Evolutionary conservation across 2,113 vertebrate species (phyloP).

Genomic region (Anarhynchus alexandrinus): DNA sequence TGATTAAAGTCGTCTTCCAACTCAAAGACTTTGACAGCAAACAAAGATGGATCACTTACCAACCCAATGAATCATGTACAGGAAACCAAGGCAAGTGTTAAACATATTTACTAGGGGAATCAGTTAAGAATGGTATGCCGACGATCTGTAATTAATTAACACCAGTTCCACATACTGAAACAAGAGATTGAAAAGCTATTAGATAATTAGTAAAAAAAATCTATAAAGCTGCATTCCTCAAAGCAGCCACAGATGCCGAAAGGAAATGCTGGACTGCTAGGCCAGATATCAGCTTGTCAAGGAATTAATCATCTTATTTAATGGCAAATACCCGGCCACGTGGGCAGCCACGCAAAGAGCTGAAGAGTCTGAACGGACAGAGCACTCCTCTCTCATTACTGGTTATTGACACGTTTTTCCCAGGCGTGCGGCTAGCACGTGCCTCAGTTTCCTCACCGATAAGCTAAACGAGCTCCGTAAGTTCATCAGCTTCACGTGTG

Average conservation of each 20-base stretch:
- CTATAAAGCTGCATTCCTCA: constrained; percentile 26
- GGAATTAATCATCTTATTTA: constrained; percentile 1
- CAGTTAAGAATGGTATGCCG: constrained; percentile 8
- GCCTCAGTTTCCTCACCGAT: background rate
- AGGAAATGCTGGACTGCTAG: background rate
- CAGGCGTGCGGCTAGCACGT: background rate
- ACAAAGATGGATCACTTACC: constrained; percentile 50
- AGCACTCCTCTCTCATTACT: background rate
- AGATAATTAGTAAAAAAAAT: constrained; percentile 41
- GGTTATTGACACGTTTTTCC: background rate
- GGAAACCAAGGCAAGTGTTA: constrained; percentile 57
- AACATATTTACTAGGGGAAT: constrained; percentile 55
- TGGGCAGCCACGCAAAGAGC: background rate
- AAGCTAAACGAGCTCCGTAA: background rate
- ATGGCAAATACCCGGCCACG: background rate
- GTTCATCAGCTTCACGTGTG: background rate
- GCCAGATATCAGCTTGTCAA: constrained; percentile 30
- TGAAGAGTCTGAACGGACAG: background rate
- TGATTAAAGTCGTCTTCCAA: constrained; percentile 29
- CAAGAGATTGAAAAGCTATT: constrained; percentile 36
- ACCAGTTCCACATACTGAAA: constrained; percentile 1
- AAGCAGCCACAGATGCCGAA: background rate
- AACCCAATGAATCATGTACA: constrained; percentile 36
- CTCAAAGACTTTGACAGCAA: constrained; percentile 47
- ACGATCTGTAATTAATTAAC: constrained; percentile 51